phyloP scores from a whole-genome alignment of 1,140 invertebrate species.

The Onthophagus taurus region DNA sequence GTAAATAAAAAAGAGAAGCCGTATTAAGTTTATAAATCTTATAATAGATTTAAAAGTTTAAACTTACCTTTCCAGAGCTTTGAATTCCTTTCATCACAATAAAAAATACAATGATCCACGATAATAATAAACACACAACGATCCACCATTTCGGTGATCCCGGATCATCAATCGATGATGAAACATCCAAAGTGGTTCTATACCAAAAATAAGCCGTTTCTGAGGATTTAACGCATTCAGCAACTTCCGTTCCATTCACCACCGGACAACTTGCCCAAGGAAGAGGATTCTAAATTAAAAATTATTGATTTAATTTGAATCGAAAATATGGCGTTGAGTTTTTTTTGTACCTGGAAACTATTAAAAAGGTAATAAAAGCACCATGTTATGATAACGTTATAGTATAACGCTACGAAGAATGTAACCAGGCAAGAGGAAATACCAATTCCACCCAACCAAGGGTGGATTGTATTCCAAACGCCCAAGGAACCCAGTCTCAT shows the following conservation, averaged over 20 bases:
- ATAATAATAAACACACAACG: constrained; percentile 79
- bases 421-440: constrained; percentile 88
- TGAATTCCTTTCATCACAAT: constrained; percentile 98
- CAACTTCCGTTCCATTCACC: constrained; percentile 58
- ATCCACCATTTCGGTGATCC: constrained; percentile 91
- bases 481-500: constrained; percentile 82
- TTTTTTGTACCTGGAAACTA: constrained; percentile 63
- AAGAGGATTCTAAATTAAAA: constrained; percentile 54
- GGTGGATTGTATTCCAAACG: constrained; percentile 90
- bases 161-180: constrained; percentile 71
- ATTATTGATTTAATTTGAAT: constrained; percentile 4
- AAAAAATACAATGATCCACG: constrained; percentile 92
- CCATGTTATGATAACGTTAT: constrained; percentile 98
- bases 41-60: too few relatives aligned
- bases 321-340: not conserved
- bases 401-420: constrained; percentile 88
- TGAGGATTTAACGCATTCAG: constrained; percentile 72
- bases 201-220: constrained; percentile 89
- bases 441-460: constrained; percentile 82
- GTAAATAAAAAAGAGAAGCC: constrained; percentile 30
- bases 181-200: constrained; percentile 71
- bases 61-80: constrained; percentile 86
- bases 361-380: constrained; percentile 94
- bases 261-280: constrained; percentile 77
- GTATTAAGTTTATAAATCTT: not conserved